Evolutionary conservation across 2,113 vertebrate genomes (phyloP).

Genomic region (Gallinago media): DNA sequence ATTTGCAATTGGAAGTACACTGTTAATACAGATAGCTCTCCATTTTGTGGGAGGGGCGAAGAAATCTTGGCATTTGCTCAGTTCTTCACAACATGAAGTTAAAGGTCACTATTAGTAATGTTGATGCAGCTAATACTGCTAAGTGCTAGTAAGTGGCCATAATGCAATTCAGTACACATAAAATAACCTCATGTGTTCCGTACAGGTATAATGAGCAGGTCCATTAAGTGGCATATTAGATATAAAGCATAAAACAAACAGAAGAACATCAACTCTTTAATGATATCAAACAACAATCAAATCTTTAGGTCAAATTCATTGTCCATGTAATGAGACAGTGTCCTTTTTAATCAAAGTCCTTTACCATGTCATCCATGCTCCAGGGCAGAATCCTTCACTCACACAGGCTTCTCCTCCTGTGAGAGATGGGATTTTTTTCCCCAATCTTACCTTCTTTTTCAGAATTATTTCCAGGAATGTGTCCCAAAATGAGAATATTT

Average conservation of each 20-base stretch:
- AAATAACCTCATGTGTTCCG: neutral
- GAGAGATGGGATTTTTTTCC: neutral
- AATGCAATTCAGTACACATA: slow-evolving; percentile 5
- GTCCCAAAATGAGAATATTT: neutral
- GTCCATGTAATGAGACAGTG: neutral
- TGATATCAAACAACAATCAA: slow-evolving; percentile 25
- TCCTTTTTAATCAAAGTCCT: slow-evolving; percentile 1
- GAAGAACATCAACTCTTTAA: slow-evolving; percentile 3
- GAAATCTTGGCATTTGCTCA: neutral
- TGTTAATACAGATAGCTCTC: neutral
- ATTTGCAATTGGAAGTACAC: neutral
- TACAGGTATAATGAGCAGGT: slow-evolving; percentile 9
- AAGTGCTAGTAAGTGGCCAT: slow-evolving; percentile 5
- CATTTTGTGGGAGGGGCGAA: neutral
- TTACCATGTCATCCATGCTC: neutral
- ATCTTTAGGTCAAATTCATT: slow-evolving; percentile 27
- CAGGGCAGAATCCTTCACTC: neutral
- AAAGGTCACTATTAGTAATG: slow-evolving; percentile 13
- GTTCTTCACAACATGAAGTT: neutral
- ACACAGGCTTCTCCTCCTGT: neutral
- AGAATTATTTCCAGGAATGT: neutral
- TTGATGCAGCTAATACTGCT: neutral
- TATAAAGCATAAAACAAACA: slow-evolving; percentile 45
- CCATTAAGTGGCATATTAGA: slow-evolving; percentile 35
- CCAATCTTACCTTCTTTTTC: neutral